A percentile compares a stretch with the other conserved stretches of the same genome.
phyloP scores from a whole-genome alignment of 1,140 invertebrate genomes.

The Zaprionus tsacasi region DNA sequence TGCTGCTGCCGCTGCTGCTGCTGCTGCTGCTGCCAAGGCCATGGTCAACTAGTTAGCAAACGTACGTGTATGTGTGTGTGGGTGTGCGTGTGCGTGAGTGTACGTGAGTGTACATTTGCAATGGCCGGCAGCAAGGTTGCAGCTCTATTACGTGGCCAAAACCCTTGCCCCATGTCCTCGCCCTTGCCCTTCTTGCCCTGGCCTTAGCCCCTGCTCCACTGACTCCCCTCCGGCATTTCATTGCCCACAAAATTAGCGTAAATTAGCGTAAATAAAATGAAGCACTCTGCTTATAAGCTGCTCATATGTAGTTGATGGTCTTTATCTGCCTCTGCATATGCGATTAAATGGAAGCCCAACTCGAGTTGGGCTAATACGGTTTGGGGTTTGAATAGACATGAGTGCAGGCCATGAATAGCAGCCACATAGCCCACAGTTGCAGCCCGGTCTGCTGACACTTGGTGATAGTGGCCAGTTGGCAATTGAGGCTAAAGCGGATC shows the following conservation, averaged over 20 bases:
- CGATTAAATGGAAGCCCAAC: neutral
- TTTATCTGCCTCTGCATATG: neutral
- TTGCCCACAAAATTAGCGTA: conserved; percentile 24
- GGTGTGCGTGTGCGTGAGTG: conserved; percentile 1
- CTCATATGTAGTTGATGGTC: neutral
- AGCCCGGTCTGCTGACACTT: neutral
- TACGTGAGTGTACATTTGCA: conserved; percentile 10
- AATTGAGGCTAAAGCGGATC: neutral
- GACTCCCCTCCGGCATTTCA: conserved; percentile 2
- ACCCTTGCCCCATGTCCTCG: neutral
- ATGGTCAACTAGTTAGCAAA: conserved; percentile 27
- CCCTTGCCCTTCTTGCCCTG: too few relatives aligned
- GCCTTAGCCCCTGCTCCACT: neutral
- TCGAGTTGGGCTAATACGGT: neutral
- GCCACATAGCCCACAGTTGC: neutral
- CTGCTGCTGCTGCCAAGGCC: conserved; percentile 39
- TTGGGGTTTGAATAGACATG: neutral
- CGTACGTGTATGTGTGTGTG: neutral
- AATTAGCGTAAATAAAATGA: conserved; percentile 23
- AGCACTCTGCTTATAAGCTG: conserved; percentile 27
- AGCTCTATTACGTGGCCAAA: conserved; percentile 4
- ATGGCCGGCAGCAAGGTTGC: conserved; percentile 9
- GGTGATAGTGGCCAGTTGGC: neutral
- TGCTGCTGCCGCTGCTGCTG: neutral
- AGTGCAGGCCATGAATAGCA: neutral